Evolutionary conservation across 2,888 invertebrate genomes (phyloP).

Genomic region (Agapetus fuscipes): DNA sequence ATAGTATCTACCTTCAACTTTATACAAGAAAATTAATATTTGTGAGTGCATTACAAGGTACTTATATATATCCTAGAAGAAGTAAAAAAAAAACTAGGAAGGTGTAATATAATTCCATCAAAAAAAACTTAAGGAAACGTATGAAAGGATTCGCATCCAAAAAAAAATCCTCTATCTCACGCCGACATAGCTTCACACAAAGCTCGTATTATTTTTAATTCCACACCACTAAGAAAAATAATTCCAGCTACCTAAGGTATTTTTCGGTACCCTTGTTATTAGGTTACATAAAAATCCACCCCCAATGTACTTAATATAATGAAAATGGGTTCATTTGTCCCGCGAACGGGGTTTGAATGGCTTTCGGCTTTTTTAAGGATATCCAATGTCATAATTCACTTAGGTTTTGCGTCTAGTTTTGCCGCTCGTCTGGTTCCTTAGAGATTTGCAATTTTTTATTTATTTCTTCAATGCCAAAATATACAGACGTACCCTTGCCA

Average conservation of each 20-base stretch:
- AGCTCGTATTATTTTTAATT: conserved; percentile 15
- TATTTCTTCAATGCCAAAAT: too few relatives aligned
- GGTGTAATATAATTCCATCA: too few relatives aligned
- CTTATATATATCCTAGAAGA: too few relatives aligned
- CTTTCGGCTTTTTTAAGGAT: conserved; percentile 18
- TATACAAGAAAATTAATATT: too few relatives aligned
- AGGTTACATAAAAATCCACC: conserved; percentile 19
- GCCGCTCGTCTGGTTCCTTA: conserved; percentile 9
- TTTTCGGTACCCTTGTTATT: conserved; percentile 16
- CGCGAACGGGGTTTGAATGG: conserved; percentile 15
- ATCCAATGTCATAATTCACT: conserved; percentile 23
- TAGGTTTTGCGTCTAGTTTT: conserved; percentile 16
- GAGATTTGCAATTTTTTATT: conserved; percentile 7
- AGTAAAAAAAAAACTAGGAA: too few relatives aligned
- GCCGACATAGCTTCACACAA: conserved; percentile 13
- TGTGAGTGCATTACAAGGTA: too few relatives aligned
- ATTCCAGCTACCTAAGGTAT: conserved; percentile 16
- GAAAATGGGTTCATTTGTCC: conserved; percentile 13
- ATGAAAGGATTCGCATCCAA: conserved; percentile 13
- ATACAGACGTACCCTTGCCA: too few relatives aligned
- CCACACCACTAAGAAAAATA: conserved; percentile 13
- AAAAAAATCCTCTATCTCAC: conserved; percentile 10
- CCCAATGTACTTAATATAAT: conserved; percentile 6
- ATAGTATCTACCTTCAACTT: too few relatives aligned
- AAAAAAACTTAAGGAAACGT: conserved; percentile 11